A percentile compares a stretch with the other conserved stretches of the same genome.
These are phyloP conservation scores for Chrysotoxum bicinctum DNA, from an alignment of 2,888 invertebrate genomes.

Conservation along the genomic window DNA sequence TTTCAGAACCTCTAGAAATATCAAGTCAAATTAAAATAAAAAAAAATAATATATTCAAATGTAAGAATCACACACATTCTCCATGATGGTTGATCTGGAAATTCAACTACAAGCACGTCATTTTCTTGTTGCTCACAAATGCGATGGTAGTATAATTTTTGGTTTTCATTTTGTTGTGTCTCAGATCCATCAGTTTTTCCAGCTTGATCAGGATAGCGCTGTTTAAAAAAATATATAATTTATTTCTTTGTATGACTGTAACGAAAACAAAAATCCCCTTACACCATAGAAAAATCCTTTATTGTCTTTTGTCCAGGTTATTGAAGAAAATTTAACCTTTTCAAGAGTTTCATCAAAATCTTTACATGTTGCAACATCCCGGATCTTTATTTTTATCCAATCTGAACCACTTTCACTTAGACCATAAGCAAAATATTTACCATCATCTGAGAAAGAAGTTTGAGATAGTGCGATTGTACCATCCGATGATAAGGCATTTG, in stretches of 20 bases:
- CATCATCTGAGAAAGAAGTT: slow-evolving; percentile 93
- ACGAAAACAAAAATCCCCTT: slow-evolving; percentile 76
- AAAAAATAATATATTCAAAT: background rate
- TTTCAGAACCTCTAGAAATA: slow-evolving; percentile 87
- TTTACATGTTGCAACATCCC: slow-evolving; percentile 87
- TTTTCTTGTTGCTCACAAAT: slow-evolving; percentile 92
- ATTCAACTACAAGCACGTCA: slow-evolving; percentile 94
- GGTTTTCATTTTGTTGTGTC: slow-evolving; percentile 92
- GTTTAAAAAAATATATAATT: slow-evolving; percentile 55
- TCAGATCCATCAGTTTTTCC: slow-evolving; percentile 96
- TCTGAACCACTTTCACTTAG: slow-evolving; percentile 97
- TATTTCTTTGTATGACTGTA: background rate
- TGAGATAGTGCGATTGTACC: slow-evolving; percentile 92
- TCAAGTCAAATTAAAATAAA: background rate
- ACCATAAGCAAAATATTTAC: slow-evolving; percentile 93
- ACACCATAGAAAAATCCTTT: slow-evolving; percentile 97
- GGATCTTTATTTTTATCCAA: slow-evolving; percentile 95
- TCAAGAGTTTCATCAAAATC: slow-evolving; percentile 94
- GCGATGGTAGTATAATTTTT: slow-evolving; percentile 96
- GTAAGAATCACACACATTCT: slow-evolving; percentile 85
- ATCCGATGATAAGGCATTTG: slow-evolving; percentile 94
- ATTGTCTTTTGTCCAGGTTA: slow-evolving; percentile 97
- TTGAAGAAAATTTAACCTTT: slow-evolving; percentile 94
- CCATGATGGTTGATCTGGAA: slow-evolving; percentile 95
- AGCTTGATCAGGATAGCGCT: slow-evolving; percentile 91